phyloP scores from a whole-genome alignment of 2,888 invertebrate species.

The Cerastis rubricosa region DNA sequence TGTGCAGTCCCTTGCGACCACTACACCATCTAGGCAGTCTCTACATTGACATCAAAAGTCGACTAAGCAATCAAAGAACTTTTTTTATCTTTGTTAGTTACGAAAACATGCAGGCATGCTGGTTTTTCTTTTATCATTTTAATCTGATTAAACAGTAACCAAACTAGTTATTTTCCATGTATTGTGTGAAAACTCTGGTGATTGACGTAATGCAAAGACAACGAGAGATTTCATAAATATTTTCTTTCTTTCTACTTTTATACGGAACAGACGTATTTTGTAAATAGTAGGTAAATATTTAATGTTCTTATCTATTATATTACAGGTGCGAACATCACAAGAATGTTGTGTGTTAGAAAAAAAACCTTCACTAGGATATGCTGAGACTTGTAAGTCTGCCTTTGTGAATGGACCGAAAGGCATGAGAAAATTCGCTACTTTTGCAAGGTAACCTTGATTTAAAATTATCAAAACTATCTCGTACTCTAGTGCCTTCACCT shows the following conservation, averaged over 20 bases:
- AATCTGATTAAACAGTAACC: constrained; percentile 15
- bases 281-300: constrained; percentile 15
- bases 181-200: not conserved
- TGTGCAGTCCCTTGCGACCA: not conserved
- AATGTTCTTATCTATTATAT: constrained; percentile 33
- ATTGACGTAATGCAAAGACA: not conserved
- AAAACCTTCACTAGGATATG: constrained; percentile 90
- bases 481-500: too few relatives aligned
- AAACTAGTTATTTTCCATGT: constrained; percentile 31
- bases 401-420: constrained; percentile 91
- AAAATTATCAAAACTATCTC: not conserved
- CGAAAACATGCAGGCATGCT: not conserved
- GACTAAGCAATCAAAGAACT: not conserved
- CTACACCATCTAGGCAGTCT: not conserved
- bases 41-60: not conserved
- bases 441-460: constrained; percentile 85
- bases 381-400: constrained; percentile 91
- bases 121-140: constrained; percentile 4
- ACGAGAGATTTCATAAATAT: constrained; percentile 10
- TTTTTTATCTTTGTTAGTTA: constrained; percentile 5
- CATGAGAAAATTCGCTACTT: constrained; percentile 84
- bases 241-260: constrained; percentile 18
- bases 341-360: constrained; percentile 87
- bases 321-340: constrained; percentile 86
- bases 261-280: not conserved